Conservation (phyloP, 2,113 vertebrate species). For the Leptobrachium ailaonicum region DNA sequence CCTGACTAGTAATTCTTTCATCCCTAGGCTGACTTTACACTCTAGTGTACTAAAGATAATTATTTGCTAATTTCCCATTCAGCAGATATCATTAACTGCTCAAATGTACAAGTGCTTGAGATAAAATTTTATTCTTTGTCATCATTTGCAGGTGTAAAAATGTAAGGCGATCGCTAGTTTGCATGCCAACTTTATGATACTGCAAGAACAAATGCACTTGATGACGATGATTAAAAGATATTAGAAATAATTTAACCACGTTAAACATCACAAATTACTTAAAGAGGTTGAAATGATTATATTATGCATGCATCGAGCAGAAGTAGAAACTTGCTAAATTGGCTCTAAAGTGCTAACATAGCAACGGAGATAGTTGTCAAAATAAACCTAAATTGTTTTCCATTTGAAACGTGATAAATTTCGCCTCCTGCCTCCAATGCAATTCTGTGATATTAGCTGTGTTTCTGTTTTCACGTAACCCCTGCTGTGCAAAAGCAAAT, state of each 20-base stretch:
- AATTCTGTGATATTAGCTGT: too few species aligned
- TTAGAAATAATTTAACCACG: background rate
- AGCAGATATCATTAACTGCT: background rate
- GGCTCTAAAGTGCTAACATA: too few species aligned
- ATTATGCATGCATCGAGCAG: too few species aligned
- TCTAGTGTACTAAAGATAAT: background rate
- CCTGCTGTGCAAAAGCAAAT: too few species aligned
- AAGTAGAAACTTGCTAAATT: too few species aligned
- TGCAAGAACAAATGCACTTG: slow-evolving; percentile 12
- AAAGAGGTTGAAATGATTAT: too few species aligned
- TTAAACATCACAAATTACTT: too few species aligned
- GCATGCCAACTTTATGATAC: slow-evolving; percentile 24
- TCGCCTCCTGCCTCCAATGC: too few species aligned
- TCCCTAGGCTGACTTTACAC: background rate
- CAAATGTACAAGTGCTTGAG: slow-evolving; percentile 11
- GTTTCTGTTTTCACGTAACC: too few species aligned
- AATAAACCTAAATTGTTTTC: too few species aligned
- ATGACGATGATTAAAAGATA: background rate
- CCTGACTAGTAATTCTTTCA: background rate
- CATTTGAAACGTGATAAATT: too few species aligned
- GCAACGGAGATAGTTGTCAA: too few species aligned
- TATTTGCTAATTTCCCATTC: background rate
- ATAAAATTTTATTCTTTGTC: slow-evolving; percentile 28
- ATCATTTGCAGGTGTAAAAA: slow-evolving; percentile 29
- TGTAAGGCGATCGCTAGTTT: slow-evolving; percentile 22